Base-by-base conservation (phyloP, 1,140 invertebrate species). In the Penaeus chinensis region DNA sequence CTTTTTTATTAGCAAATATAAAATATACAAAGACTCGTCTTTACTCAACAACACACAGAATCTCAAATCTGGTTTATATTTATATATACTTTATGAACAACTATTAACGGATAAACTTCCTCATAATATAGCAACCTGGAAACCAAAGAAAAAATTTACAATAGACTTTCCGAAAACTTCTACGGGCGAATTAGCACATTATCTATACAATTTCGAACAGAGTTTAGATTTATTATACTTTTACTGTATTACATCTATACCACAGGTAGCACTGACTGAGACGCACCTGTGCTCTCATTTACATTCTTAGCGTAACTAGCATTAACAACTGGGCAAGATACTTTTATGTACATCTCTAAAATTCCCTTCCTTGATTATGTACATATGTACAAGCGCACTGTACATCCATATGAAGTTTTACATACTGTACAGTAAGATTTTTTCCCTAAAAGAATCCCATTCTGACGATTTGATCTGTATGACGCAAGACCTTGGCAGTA, bases 1-100 rank as follows among this genome's bases (percentile, higher is more conserved):
- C 42, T 74, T 74, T 83, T 85, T 85, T 85, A 85, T 85, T 85
- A 77, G 32, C 76, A 85, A 85, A 85, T 85, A 85, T 85, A 85
- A 85, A 85, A 85, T 85, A 62, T 85, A 85, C 84, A 85, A 85
- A 85, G 27, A 84, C 24, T 66, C 47, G 20, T 37, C 18, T 24
- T 63, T 19, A 54, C 22, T 32, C 63, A 82, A 74, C 66, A 19
- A 47, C 62, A 82, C 62, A 37, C 42, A 83, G 63, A 84, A n/a
- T 42, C 42, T 61, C 65, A 84, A 83, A 60, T 47, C 54, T 47
- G 37, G 60, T 54, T 24, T 54, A 71, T 47, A 47, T 63, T 63
- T 61, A 27, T 63, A 66, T 66, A 84, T 66, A 32, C 62, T 62
- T 37, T 42, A 42, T 42, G 62, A 76, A n/a, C 42, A 37, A 42